phyloP scores from a whole-genome alignment of 2,888 invertebrate species.

The Smittia aterrima region DNA sequence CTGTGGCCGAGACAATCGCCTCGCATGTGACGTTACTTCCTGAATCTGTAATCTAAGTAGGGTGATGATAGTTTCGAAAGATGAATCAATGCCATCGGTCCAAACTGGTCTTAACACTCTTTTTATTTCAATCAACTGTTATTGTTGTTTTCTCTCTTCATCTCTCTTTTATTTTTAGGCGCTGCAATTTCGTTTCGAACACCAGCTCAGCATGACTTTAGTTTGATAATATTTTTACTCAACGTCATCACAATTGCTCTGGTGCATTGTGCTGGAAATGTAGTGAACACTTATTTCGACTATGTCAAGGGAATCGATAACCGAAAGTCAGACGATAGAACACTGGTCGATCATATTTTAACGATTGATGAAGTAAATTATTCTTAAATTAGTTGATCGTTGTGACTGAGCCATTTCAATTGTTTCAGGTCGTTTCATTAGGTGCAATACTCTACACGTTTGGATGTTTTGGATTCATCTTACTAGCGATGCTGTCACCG shows the following conservation, averaged over 20 bases:
- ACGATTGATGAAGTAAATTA: constrained; percentile 63
- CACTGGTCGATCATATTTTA: constrained; percentile 88
- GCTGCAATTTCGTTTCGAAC: constrained; percentile 83
- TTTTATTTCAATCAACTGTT: not conserved
- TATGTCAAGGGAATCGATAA: constrained; percentile 92
- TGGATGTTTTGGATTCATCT: constrained; percentile 80
- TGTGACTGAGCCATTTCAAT: not conserved
- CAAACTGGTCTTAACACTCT: not conserved
- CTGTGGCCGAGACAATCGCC: not conserved
- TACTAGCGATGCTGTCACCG: constrained; percentile 75
- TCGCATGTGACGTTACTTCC: not conserved
- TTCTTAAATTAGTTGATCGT: not conserved
- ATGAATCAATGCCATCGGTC: not conserved
- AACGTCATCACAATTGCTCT: constrained; percentile 84
- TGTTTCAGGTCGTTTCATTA: constrained; percentile 77
- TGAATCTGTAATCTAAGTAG: not conserved
- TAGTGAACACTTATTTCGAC: constrained; percentile 95
- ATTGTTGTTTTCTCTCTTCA: not conserved
- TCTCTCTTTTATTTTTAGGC: constrained; percentile 58
- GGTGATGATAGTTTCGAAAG: not conserved
- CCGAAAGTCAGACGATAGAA: constrained; percentile 89
- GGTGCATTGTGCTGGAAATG: constrained; percentile 94
- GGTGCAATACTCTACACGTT: constrained; percentile 85
- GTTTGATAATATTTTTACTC: constrained; percentile 72
- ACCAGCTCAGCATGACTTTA: constrained; percentile 71